Evolutionary conservation across 2,113 vertebrate genomes (phyloP), one percentile per base, ranked within the genome.

Genomic region (Bujurquina vittata): DNA sequence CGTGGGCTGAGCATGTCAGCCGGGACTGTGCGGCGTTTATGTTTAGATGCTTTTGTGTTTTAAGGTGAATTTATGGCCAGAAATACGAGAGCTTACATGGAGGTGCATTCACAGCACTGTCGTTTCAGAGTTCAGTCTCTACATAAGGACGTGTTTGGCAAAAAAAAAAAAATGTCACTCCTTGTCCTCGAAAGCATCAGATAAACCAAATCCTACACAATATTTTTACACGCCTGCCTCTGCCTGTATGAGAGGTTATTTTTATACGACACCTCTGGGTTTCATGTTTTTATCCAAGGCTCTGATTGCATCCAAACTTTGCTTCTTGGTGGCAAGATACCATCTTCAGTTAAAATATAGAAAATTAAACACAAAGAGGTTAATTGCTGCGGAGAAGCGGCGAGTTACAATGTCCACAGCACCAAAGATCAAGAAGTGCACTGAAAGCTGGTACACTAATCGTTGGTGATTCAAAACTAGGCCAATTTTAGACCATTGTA

Each of bases 1-100:
- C 92, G 90, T 93, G 92, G 92, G 91, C 89, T 88, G 88, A 87
- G 90, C 79, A 46, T 88, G 91, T 93, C 92, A 92, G 83, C 83
- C 57, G 52, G 78, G 78, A 88, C 84, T 81, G 85, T 81, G 85
- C 11, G 0, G 26, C 35, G 33, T 88, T 89, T 84, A 75, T 93
- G 88, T 89, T 91, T 85, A 84, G 81, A 89, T 1, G 61, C 81
- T 87, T 86, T 90, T 91, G 84, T 78, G 84, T 73, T 54, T 83
- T 43, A 79, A 90, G 78, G 84, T 74, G 82, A 88, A 81, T 90
- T 84, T 67, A 55, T 87, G 72, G 57, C 73, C 87, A 59, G 73
- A 81, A 94, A 88, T 75, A 83, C 5, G 54, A 65, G 72, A 54
- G 58, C 69, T 84, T 69, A 69, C 22, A 14, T 8, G 31, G 49